Evolutionary conservation across 2,888 invertebrate species (phyloP).

Genomic region (Bruchidius siliquastri): DNA sequence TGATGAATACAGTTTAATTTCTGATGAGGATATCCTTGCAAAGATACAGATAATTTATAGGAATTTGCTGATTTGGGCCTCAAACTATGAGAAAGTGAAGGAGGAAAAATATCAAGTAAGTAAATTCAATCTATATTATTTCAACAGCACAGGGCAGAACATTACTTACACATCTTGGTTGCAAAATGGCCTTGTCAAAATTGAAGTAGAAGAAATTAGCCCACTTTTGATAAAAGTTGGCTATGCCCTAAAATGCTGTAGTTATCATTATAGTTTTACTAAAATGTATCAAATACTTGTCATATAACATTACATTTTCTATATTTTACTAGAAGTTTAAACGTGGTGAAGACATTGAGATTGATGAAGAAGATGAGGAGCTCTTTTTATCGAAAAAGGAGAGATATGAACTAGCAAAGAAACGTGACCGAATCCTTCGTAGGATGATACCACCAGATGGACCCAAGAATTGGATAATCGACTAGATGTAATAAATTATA

Average conservation of each 20-base stretch:
- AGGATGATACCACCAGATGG: neutral
- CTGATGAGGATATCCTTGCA: neutral
- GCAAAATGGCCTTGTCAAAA: too few relatives aligned
- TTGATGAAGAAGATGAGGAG: constrained; percentile 1
- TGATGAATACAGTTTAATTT: neutral
- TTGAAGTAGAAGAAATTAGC: too few relatives aligned
- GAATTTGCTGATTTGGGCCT: neutral
- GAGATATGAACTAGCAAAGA: neutral
- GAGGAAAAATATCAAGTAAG: neutral
- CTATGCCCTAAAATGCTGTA: too few relatives aligned
- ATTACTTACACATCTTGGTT: too few relatives aligned
- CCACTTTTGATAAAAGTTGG: too few relatives aligned
- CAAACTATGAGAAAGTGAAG: neutral
- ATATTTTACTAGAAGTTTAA: neutral
- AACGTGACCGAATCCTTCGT: neutral
- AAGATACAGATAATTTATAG: neutral
- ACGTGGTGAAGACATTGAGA: neutral
- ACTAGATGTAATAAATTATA: neutral
- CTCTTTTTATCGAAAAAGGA: neutral
- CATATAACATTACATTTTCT: too few relatives aligned
- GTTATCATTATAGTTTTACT: too few relatives aligned
- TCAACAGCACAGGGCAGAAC: too few relatives aligned
- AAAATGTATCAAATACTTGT: too few relatives aligned
- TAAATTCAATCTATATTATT: neutral
- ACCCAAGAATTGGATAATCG: neutral